Evolutionary conservation across 2,797 vertebrate species (phyloP), one percentile per base, ranked within the genome.

Genomic region (Pogoniulus pusillus): DNA sequence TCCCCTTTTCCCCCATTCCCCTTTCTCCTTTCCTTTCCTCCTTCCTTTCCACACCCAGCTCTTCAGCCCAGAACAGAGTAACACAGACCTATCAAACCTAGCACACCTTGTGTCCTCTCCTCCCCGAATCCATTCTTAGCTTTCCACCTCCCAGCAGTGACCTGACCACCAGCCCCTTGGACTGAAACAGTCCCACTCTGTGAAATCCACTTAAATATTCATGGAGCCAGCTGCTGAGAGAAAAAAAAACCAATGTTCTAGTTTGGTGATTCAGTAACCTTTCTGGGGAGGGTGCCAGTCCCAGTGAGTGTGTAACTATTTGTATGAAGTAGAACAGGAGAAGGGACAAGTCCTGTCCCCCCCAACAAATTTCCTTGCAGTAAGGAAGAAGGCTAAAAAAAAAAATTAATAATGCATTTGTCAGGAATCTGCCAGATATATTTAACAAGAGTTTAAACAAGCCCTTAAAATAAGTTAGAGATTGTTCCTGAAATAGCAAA

Each of bases 401-500:
- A 82, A 96, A 85, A n/a, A n/a, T n/a, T 86, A 92, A 94, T 91
- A 81, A 87, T 37, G 70, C 59, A 72, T 88, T 96, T 5, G 53
- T 76, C 81, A 94, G 84, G 89, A 88, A 84, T 72, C 93, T 92
- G 90, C 81, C 88, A 89, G 59, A 58, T 90, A 82, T 54, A 85
- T 91, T 80, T 91, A 91, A 94, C 83, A 95, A 91, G 72, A 7
- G 75, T 82, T 95, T 93, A 91, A 95, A 84, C 68, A 95, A 88
- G 77, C 90, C 91, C 86, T 72, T 77, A 90, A 92, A 89, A 94
- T 91, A 95, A 92, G 88, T 94, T 85, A 90, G 77, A 88, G 85
- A 96, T 92, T 90, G 86, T 80, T 95, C 93, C 93, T 92, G 85
- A 94, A 95, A 95, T 94, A 95, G 90, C 88, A 80, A 78, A 82